A percentile compares a stretch with the other conserved stretches of the same genome.
Evolutionary conservation across 2,113 vertebrate species (phyloP).

Genomic region (Nothobranchius furzeri): DNA sequence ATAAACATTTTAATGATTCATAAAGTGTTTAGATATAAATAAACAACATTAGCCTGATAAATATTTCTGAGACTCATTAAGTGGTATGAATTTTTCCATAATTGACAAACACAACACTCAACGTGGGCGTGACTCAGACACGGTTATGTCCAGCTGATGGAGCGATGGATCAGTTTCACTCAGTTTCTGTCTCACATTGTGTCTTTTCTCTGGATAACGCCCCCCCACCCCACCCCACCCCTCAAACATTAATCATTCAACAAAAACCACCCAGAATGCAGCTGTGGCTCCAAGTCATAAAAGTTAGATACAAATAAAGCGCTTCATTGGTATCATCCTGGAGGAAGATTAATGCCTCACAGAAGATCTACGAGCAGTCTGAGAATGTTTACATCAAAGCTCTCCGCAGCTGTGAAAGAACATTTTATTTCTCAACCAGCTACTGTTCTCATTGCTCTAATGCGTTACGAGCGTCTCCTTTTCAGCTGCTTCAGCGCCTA

Average conservation of each 20-base stretch:
- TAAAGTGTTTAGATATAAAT: too few species aligned
- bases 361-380: too few species aligned
- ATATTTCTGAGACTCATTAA: too few species aligned
- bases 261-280: neutral
- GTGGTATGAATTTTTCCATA: too few species aligned
- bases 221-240: too few species aligned
- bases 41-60: too few species aligned
- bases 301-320: neutral
- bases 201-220: neutral
- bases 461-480: neutral
- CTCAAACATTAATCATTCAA: neutral
- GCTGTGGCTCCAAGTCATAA: neutral
- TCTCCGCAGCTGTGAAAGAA: neutral
- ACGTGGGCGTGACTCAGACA: too few species aligned
- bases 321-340: neutral
- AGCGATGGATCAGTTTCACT: too few species aligned
- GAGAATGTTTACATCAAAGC: slow-evolving; percentile 9
- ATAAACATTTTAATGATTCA: too few species aligned
- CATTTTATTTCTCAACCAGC: neutral
- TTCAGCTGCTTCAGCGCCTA: neutral
- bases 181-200: too few species aligned
- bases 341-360: neutral
- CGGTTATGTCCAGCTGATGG: too few species aligned
- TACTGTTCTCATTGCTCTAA: neutral
- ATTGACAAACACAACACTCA: too few species aligned